Evolutionary conservation across 2,888 invertebrate genomes (phyloP).

Genomic region (Sesamia inferens): DNA sequence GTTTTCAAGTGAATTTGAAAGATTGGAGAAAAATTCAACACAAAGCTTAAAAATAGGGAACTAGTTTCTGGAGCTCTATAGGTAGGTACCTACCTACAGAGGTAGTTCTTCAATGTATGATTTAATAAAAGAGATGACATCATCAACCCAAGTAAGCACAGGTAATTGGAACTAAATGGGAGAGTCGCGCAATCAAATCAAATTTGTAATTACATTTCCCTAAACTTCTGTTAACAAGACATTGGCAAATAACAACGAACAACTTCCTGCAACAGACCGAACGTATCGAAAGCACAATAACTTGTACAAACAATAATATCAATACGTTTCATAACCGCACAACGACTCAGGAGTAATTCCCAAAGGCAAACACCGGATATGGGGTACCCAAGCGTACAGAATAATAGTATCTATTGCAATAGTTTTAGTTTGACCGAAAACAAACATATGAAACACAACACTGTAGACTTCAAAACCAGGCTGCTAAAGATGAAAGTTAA

Average conservation of each 20-base stretch:
- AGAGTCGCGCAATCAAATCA: neutral
- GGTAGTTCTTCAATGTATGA: neutral
- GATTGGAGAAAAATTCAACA: no score
- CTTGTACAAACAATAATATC: constrained; percentile 16
- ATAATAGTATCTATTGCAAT: constrained; percentile 41
- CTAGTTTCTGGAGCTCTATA: no score
- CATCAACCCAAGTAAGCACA: neutral
- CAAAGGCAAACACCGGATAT: constrained; percentile 57
- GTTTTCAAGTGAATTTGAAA: no score
- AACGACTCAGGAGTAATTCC: constrained; percentile 52
- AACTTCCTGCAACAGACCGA: constrained; percentile 19
- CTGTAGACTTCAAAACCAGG: constrained; percentile 7
- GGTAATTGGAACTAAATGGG: neutral
- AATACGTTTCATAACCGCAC: constrained; percentile 50
- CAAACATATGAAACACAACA: constrained; percentile 1
- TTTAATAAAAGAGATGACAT: neutral
- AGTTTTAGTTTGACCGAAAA: constrained; percentile 25
- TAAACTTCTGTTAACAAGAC: neutral
- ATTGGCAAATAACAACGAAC: constrained; percentile 17
- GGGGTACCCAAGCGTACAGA: constrained; percentile 46
- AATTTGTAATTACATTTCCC: neutral
- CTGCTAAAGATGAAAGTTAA: neutral
- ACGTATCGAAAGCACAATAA: constrained; percentile 43
- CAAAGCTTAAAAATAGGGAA: no score
- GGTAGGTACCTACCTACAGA: no score